These are phyloP conservation scores for Seriola quinqueradiata DNA, from an alignment of 2,113 vertebrate species.

Conservation along the genomic window DNA sequence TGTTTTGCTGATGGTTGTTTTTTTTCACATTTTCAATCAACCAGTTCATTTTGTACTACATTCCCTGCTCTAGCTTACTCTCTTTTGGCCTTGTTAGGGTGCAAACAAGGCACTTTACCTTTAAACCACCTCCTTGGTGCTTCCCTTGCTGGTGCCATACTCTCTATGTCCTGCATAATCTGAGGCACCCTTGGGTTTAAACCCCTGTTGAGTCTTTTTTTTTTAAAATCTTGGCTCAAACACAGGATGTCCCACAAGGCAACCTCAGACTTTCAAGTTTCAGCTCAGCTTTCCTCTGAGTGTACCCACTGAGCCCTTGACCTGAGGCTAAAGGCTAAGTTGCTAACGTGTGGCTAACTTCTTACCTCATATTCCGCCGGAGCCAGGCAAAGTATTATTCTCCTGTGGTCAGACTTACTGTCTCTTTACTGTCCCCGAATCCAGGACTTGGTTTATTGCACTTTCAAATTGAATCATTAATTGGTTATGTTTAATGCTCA, in stretches of 20 bases:
- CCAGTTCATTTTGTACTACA: not conserved
- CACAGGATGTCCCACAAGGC: slow-evolving; percentile 62
- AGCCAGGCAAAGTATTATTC: slow-evolving; percentile 25
- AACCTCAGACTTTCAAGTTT: slow-evolving; percentile 62
- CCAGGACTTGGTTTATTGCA: slow-evolving; percentile 10
- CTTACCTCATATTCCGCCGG: slow-evolving; percentile 40
- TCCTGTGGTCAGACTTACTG: not conserved
- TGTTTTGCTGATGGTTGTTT: not conserved
- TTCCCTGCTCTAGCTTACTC: not conserved
- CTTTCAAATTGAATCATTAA: slow-evolving; percentile 29
- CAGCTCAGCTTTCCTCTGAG: slow-evolving; percentile 40
- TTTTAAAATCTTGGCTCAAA: slow-evolving; percentile 44
- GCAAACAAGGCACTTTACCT: slow-evolving; percentile 26
- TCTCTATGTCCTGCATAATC: slow-evolving; percentile 49
- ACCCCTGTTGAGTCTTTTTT: slow-evolving; percentile 27
- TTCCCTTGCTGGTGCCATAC: slow-evolving; percentile 18
- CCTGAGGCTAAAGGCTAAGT: slow-evolving; percentile 53
- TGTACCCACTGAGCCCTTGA: slow-evolving; percentile 46
- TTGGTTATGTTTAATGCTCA: slow-evolving; percentile 14
- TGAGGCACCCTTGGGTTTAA: slow-evolving; percentile 43
- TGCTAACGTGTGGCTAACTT: slow-evolving; percentile 52
- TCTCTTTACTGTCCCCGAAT: slow-evolving; percentile 32
- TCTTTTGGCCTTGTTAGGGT: not conserved
- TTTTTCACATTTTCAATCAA: not conserved
- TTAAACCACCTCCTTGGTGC: slow-evolving; percentile 28